phyloP scores from a whole-genome alignment of 2,113 vertebrate species.

The Gymnogyps californianus region DNA sequence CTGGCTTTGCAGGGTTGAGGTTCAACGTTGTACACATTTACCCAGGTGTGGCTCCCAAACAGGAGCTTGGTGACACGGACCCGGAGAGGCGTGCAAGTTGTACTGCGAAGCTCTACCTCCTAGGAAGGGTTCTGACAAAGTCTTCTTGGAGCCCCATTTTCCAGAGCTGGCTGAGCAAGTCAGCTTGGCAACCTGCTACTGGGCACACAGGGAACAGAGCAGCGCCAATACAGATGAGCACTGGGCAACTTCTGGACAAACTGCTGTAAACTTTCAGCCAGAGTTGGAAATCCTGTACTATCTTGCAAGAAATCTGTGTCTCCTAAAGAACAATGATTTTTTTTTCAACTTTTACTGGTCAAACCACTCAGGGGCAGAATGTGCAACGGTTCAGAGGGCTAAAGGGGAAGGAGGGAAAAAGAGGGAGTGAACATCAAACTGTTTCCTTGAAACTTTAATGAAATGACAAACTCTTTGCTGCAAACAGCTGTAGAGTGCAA shows the following conservation, averaged over 20 bases:
- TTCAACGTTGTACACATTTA: neutral
- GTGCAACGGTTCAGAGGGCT: neutral
- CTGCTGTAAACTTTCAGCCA: neutral
- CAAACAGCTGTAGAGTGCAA: neutral
- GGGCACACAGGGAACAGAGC: neutral
- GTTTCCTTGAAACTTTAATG: neutral
- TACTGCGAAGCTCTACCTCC: rapidly evolving
- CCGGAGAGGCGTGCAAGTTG: neutral
- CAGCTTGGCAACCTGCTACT: neutral
- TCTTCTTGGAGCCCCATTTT: rapidly evolving
- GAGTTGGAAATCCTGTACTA: neutral
- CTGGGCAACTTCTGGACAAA: neutral
- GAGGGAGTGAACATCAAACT: neutral
- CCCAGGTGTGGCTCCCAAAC: rapidly evolving
- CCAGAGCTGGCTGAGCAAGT: neutral
- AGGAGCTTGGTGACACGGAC: rapidly evolving
- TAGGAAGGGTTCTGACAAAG: neutral
- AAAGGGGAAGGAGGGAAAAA: neutral
- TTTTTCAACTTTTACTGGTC: neutral
- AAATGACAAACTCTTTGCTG: neutral
- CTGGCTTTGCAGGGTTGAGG: neutral
- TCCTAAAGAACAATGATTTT: neutral
- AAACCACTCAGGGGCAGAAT: neutral
- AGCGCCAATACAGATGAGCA: rapidly evolving
- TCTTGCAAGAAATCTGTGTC: neutral